Percentiles rank a stretch among this genome's conserved stretches.
phyloP scores from a whole-genome alignment of 2,113 vertebrate species.

The Argyrosomus japonicus region DNA sequence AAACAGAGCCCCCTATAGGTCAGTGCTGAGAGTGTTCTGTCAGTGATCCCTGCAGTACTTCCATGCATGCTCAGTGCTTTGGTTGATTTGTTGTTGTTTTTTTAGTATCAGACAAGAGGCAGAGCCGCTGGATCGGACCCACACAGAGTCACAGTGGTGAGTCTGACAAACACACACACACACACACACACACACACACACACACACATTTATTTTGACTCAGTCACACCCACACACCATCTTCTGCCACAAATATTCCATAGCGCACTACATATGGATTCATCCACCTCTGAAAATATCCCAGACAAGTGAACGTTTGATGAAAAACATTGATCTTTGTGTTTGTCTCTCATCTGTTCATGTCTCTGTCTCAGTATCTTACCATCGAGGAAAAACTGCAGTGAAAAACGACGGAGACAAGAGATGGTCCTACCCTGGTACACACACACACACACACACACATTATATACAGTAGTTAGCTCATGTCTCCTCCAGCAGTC shows the following conservation, averaged over 20 bases:
- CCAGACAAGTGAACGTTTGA: background rate
- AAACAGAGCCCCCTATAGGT: background rate
- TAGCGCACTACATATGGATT: no score
- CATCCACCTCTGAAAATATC: no score
- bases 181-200: background rate
- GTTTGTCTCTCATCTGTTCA: no score
- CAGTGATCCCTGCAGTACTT: background rate
- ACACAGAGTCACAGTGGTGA: constrained; percentile 86
- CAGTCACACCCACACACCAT: no score
- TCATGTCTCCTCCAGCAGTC: background rate
- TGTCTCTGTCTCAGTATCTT: constrained; percentile 72
- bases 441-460: constrained; percentile 7
- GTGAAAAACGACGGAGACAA: constrained; percentile 65
- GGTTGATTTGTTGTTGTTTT: constrained; percentile 9
- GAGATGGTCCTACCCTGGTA: constrained; percentile 78
- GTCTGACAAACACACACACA: constrained; percentile 25
- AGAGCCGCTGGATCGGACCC: constrained; percentile 83
- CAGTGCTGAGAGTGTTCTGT: background rate
- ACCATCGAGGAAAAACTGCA: constrained; percentile 76
- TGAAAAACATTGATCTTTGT: background rate
- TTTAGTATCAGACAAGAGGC: constrained; percentile 78
- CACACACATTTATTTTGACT: background rate
- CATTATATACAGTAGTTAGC: background rate
- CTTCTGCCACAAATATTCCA: no score
- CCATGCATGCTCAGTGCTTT: constrained; percentile 1